A percentile compares a stretch with the other conserved stretches of the same genome.
Evolutionary conservation across 2,797 vertebrate genomes (phyloP).

Genomic region (Gouania willdenowi): DNA sequence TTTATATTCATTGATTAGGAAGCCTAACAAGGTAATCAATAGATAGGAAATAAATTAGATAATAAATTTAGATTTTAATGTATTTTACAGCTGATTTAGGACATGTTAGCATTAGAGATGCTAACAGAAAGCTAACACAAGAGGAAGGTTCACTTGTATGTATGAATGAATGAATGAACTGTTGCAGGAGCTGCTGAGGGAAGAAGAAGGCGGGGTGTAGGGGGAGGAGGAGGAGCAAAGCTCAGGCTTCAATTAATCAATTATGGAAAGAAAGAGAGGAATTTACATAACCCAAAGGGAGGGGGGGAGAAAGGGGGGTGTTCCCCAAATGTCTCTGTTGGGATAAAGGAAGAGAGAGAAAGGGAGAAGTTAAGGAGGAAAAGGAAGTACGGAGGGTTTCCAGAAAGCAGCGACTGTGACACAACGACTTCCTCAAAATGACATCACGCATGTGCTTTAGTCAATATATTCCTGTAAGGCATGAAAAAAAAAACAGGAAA

Average conservation of each 20-base stretch:
- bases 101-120: too few relatives aligned
- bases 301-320: constrained; percentile 57
- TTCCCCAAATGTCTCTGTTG: constrained; percentile 72
- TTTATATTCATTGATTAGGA: too few relatives aligned
- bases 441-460: too few relatives aligned
- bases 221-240: constrained; percentile 31
- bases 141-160: too few relatives aligned
- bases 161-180: constrained; percentile 21
- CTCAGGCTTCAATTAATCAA: constrained; percentile 80
- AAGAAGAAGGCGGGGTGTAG: constrained; percentile 53
- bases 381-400: constrained; percentile 16
- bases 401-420: constrained; percentile 12
- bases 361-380: constrained; percentile 13
- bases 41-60: too few relatives aligned
- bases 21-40: too few relatives aligned
- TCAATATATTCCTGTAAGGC: too few relatives aligned
- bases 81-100: too few relatives aligned
- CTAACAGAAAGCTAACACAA: too few relatives aligned
- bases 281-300: constrained; percentile 77
- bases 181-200: constrained; percentile 25
- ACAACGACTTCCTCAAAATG: constrained; percentile 6
- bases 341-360: constrained; percentile 50
- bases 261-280: constrained; percentile 76
- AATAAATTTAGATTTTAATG: too few relatives aligned
- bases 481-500: too few relatives aligned